These are phyloP conservation scores for Micromys minutus DNA, from an alignment of 2,113 vertebrate genomes.

Conservation along the genomic window DNA sequence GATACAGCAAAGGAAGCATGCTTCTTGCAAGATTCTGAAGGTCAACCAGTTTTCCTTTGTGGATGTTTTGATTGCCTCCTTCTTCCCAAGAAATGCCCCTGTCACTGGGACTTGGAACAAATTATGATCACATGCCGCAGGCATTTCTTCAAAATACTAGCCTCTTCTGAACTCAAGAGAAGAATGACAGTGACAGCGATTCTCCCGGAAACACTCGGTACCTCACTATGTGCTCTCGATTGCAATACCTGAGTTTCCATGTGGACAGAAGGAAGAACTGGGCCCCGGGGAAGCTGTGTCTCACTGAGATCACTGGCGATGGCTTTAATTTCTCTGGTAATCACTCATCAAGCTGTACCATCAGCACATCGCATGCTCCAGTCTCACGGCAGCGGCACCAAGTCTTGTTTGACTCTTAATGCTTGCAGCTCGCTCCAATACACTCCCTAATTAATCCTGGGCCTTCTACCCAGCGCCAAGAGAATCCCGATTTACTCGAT, in stretches of 20 bases:
- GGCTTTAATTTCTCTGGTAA: constrained; percentile 31
- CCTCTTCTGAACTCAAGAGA: neutral
- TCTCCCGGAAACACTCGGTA: constrained; percentile 3
- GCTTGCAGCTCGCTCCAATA: constrained; percentile 31
- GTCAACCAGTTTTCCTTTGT: neutral
- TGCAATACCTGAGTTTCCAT: constrained; percentile 44
- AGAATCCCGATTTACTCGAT: neutral
- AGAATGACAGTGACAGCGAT: neutral
- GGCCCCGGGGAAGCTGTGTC: constrained; percentile 34
- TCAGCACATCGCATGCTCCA: neutral
- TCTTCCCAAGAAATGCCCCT: constrained; percentile 37
- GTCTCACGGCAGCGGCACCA: neutral
- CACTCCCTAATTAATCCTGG: constrained; percentile 45
- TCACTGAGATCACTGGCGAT: constrained; percentile 27
- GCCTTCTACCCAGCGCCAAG: neutral
- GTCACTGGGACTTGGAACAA: neutral
- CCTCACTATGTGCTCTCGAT: neutral
- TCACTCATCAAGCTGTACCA: neutral
- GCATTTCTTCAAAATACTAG: constrained; percentile 22
- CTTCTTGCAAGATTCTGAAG: neutral
- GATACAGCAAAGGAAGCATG: neutral
- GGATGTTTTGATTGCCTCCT: constrained; percentile 12
- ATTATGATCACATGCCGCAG: neutral
- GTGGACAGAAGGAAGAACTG: constrained; percentile 48
- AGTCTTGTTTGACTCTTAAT: constrained; percentile 2